Evolutionary conservation across 2,113 vertebrate genomes (phyloP), one percentile per base, ranked within the genome.

Genomic region (Vicugna pacos): DNA sequence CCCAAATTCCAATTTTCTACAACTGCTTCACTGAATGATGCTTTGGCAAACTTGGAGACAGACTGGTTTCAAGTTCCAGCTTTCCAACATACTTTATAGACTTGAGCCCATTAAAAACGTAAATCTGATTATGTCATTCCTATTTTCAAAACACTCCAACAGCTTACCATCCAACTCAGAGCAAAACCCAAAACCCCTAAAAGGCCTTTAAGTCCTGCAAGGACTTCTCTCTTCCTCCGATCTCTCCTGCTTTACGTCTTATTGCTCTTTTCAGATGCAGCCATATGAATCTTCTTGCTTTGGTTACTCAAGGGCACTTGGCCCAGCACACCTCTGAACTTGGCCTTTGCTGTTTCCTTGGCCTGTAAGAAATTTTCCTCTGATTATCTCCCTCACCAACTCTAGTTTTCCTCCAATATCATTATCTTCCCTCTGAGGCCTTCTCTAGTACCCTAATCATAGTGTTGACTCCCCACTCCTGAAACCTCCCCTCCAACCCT

Each of bases 61-160:
- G 24, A 54, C 15, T n/a, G 10, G 46, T 65, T 24, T 81, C 26
- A 69, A 69, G 13, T 26, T 17, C 38, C n/a, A 70, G 20, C 9
- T 95, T 95, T 50, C 48, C 13, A 19, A 67, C 12, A 73, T 67
- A 42, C 69, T 92, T 86, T 42, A 22, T 52, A 89, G 12, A 32
- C 42, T 95, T 54, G 56, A 86, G 86, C 8, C 46, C 69, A 17
- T 67, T 89, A 73, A 91, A 87, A 76, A 82, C 0, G 0, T 26
- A 77, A 90, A 2, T 76, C 38, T 77, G 16, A 64, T 92, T 24
- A 48, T 28, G 5, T 28, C 72, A 54, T 56, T 83, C 30, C 20
- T 62, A 14, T 52, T 80, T 72, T 87, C 28, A 90, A 76, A 93
- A 76, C 16, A 32, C 19, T 94, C 24, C 38, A 24, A 11, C 3